Evolutionary conservation across 2,888 invertebrate genomes (phyloP).

Genomic region (Zhengitettix transpicula): DNA sequence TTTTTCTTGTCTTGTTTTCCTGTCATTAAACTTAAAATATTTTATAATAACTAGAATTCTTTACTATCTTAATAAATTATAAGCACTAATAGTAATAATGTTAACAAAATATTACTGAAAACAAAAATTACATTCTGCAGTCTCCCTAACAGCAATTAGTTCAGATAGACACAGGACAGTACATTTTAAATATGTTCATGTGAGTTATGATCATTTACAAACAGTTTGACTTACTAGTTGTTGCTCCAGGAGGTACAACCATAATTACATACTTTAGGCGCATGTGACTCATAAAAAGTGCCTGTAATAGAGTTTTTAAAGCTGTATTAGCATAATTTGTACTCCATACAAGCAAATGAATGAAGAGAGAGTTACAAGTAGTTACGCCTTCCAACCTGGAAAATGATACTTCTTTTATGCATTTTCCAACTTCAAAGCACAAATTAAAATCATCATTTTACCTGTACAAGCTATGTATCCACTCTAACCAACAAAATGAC

Average conservation of each 20-base stretch:
- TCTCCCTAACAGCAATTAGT: too few relatives aligned
- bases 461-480: slow-evolving; percentile 6
- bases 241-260: slow-evolving; percentile 29
- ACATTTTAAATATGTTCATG: too few relatives aligned
- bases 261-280: slow-evolving; percentile 33
- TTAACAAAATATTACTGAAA: too few relatives aligned
- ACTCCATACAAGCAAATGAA: slow-evolving; percentile 41
- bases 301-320: slow-evolving; percentile 23
- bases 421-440: not conserved
- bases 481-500: slow-evolving; percentile 16
- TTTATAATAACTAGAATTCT: too few relatives aligned
- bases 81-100: too few relatives aligned
- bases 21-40: too few relatives aligned
- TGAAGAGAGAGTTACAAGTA: slow-evolving; percentile 38
- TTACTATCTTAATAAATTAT: too few relatives aligned
- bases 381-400: slow-evolving; percentile 29
- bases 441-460: not conserved
- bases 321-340: slow-evolving; percentile 24
- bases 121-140: too few relatives aligned
- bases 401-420: slow-evolving; percentile 5
- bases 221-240: slow-evolving; percentile 21
- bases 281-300: slow-evolving; percentile 34
- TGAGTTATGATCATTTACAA: too few relatives aligned
- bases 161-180: too few relatives aligned
- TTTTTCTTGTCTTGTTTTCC: too few relatives aligned